Conservation (phyloP, 2,797 vertebrate species). For the Glyptemys insculpta region DNA sequence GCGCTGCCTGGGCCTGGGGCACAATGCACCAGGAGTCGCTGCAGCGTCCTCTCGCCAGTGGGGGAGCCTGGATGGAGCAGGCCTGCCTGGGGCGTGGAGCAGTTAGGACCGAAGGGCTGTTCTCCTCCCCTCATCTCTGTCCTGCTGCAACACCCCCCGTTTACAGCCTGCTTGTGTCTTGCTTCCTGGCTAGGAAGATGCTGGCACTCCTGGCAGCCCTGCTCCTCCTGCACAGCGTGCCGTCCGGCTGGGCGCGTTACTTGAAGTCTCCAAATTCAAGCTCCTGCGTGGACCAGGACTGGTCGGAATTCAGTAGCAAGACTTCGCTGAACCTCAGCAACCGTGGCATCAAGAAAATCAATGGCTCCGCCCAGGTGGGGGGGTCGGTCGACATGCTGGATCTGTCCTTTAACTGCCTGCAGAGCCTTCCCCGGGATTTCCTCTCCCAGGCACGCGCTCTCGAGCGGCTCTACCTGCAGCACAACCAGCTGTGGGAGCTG, state of each 20-base stretch:
- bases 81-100: too few species aligned
- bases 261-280: rapidly evolving
- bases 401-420: background rate
- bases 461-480: slow-evolving; percentile 11
- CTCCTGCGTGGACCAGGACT: background rate
- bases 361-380: rapidly evolving
- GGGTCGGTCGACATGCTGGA: background rate
- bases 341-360: rapidly evolving
- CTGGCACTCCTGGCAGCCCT: background rate
- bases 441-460: background rate
- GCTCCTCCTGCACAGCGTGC: background rate
- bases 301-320: background rate
- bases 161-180: background rate
- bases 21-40: too few species aligned
- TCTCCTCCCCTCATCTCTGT: too few species aligned
- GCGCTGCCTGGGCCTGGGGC: background rate
- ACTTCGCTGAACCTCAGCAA: background rate
- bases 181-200: background rate
- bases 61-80: too few species aligned
- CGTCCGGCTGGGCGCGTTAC: background rate
- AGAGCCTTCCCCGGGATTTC: background rate
- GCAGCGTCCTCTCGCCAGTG: too few species aligned
- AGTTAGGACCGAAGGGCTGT: too few species aligned
- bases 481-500: background rate
- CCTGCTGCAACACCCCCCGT: background rate